Evolutionary conservation across 2,797 vertebrate species (phyloP).

Genomic region (Gallirallus australis): DNA sequence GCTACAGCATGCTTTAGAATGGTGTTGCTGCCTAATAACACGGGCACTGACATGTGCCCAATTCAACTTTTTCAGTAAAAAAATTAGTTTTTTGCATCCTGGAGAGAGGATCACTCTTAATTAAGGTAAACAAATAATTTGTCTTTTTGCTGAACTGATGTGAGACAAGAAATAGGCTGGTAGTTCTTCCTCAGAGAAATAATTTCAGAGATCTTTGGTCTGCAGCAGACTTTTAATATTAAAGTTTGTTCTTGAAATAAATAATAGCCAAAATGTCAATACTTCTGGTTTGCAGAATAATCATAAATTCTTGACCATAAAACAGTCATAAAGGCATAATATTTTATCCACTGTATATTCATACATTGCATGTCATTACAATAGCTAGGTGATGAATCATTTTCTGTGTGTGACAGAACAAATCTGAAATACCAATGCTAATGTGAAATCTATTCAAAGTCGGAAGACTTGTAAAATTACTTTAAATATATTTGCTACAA

Average conservation of each 20-base stretch:
- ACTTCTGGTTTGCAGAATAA: slow-evolving; percentile 79
- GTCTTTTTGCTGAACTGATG: slow-evolving; percentile 16
- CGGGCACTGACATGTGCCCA: not conserved
- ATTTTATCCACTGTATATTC: slow-evolving; percentile 76
- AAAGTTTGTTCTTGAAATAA: slow-evolving; percentile 79
- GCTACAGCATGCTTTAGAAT: not conserved
- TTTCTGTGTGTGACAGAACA: slow-evolving; percentile 72
- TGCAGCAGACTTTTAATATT: slow-evolving; percentile 69
- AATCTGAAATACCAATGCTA: slow-evolving; percentile 72
- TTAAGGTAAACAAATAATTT: slow-evolving; percentile 41
- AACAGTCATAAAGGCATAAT: slow-evolving; percentile 78
- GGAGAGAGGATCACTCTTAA: not conserved
- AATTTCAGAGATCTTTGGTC: slow-evolving; percentile 63
- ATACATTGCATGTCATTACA: slow-evolving; percentile 75
- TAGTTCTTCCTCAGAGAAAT: slow-evolving; percentile 60
- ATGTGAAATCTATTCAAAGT: slow-evolving; percentile 68
- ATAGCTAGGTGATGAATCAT: slow-evolving; percentile 73
- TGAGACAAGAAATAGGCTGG: slow-evolving; percentile 11
- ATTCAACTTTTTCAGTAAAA: slow-evolving; percentile 23
- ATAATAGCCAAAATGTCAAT: slow-evolving; percentile 79
- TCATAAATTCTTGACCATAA: slow-evolving; percentile 77
- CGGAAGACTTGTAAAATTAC: slow-evolving; percentile 32
- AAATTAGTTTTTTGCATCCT: not conserved
- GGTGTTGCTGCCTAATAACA: not conserved
- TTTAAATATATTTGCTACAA: slow-evolving; percentile 39